phyloP scores from a whole-genome alignment of 2,888 invertebrate genomes.

The Cyclophora punctaria region DNA sequence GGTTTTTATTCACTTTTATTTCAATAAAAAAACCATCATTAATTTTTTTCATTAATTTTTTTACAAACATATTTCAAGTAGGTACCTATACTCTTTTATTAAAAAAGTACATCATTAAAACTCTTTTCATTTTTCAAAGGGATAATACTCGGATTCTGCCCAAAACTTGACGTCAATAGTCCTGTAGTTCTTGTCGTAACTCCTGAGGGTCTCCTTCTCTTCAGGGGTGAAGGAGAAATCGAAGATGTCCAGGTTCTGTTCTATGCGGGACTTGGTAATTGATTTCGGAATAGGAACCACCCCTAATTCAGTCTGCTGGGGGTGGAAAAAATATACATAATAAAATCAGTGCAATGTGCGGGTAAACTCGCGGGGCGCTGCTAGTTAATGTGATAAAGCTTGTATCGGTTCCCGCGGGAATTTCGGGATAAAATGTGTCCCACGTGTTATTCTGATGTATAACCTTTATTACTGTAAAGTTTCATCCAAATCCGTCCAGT shows the following conservation, averaged over 20 bases:
- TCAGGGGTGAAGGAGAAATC: constrained; percentile 41
- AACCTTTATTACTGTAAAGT: no score
- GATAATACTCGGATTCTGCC: constrained; percentile 39
- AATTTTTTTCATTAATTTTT: constrained; percentile 2
- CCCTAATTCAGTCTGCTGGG: constrained; percentile 55
- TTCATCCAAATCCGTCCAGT: no score
- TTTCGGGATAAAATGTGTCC: no score
- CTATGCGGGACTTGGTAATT: constrained; percentile 34
- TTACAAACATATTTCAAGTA: background rate
- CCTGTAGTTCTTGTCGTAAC: constrained; percentile 40
- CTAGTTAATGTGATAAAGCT: no score
- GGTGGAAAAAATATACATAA: constrained; percentile 17
- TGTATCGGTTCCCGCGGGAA: no score
- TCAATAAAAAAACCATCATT: no score
- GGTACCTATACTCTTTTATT: no score
- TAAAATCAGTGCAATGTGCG: no score
- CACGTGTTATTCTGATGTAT: no score
- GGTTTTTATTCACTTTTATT: no score
- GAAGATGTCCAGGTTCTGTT: constrained; percentile 48
- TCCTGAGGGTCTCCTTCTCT: constrained; percentile 31
- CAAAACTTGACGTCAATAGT: constrained; percentile 32
- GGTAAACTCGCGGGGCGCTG: no score
- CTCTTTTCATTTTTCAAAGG: constrained; percentile 22
- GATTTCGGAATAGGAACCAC: constrained; percentile 57
- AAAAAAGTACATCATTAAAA: background rate